Evolutionary conservation across 2,797 vertebrate genomes (phyloP).

Genomic region (Knipowitschia caucasica): DNA sequence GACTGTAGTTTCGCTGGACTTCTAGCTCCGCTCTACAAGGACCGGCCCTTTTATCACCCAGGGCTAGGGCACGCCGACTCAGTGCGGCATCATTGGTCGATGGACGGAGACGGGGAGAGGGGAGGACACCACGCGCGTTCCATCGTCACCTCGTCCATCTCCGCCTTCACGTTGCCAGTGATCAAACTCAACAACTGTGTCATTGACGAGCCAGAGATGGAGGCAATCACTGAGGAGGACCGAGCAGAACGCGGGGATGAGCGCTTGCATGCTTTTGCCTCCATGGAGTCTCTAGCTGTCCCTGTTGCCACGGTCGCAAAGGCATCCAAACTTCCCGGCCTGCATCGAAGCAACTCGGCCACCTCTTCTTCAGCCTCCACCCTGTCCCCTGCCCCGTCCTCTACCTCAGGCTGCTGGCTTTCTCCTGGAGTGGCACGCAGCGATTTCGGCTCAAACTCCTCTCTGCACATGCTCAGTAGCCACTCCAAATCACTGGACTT

Average conservation of each 20-base stretch:
- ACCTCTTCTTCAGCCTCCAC: slow-evolving; percentile 76
- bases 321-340: slow-evolving; percentile 73
- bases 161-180: slow-evolving; percentile 93
- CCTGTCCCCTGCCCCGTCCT: slow-evolving; percentile 73
- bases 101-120: slow-evolving; percentile 51
- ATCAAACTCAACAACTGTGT: slow-evolving; percentile 99
- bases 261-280: slow-evolving; percentile 73
- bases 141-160: slow-evolving; percentile 95
- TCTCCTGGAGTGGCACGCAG: slow-evolving; percentile 87
- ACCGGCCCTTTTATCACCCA: slow-evolving; percentile 63
- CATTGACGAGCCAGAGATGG: slow-evolving; percentile 93
- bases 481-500: slow-evolving; percentile 97
- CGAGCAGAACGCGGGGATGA: slow-evolving; percentile 41
- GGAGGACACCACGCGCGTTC: slow-evolving; percentile 84
- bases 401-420: slow-evolving; percentile 81
- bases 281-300: slow-evolving; percentile 85
- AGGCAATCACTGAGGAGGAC: slow-evolving; percentile 90
- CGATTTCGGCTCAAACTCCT: slow-evolving; percentile 93
- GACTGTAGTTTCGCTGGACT: slow-evolving; percentile 71
- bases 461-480: slow-evolving; percentile 88
- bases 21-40: slow-evolving; percentile 82
- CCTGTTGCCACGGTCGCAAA: slow-evolving; percentile 80
- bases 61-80: slow-evolving; percentile 68
- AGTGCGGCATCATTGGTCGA: slow-evolving; percentile 54
- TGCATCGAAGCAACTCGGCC: slow-evolving; percentile 80